phyloP scores from a whole-genome alignment of 2,113 vertebrate species.

The Pelodiscus sinensis region DNA sequence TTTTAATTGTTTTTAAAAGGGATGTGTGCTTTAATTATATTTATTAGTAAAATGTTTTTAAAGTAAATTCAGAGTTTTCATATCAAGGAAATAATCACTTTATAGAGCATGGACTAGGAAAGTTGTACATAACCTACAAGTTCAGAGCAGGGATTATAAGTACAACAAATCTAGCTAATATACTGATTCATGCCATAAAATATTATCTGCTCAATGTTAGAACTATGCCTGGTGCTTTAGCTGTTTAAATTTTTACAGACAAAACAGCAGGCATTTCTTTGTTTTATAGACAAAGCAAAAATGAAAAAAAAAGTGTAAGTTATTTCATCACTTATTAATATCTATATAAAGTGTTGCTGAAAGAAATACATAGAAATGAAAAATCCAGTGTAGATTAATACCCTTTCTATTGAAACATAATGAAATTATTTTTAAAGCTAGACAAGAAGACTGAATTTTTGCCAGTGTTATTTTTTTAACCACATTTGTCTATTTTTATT shows the following conservation, averaged over 20 bases:
- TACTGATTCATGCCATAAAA: background rate
- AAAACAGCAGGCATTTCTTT: background rate
- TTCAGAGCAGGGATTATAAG: background rate
- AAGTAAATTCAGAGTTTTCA: background rate
- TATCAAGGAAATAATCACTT: background rate
- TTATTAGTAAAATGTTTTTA: background rate
- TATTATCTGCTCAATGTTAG: background rate
- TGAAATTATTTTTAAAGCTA: background rate
- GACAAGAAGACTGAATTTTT: background rate
- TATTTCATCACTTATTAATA: background rate
- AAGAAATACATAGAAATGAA: constrained; percentile 5
- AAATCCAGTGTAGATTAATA: background rate
- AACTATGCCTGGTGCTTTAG: background rate
- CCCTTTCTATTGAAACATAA: constrained; percentile 7
- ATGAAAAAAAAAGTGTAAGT: background rate
- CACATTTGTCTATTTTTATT: background rate
- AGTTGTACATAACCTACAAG: background rate
- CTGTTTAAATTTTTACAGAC: background rate
- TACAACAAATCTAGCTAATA: background rate
- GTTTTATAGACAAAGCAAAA: background rate
- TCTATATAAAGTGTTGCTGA: background rate
- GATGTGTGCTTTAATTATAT: background rate
- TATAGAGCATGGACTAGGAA: background rate
- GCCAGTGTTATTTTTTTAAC: background rate
- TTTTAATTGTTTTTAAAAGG: background rate